Conservation (phyloP, 92 coral and sea anemone species). For the Virgularia gustaviana region DNA sequence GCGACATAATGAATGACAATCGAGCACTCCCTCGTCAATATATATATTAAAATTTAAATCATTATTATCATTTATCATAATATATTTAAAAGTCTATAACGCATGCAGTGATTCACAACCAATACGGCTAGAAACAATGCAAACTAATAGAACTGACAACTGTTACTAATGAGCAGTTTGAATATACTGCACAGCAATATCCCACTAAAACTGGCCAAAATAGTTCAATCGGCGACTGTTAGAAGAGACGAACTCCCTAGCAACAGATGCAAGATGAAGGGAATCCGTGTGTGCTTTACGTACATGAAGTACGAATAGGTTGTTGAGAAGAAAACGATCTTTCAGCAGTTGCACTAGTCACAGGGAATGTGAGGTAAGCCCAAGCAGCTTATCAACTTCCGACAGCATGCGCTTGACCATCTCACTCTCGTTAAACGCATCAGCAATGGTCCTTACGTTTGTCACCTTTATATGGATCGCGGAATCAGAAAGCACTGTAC, state of each 20-base stretch:
- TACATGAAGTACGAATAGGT: conserved; percentile 1
- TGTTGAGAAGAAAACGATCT: conserved; percentile 7
- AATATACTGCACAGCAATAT: conserved; percentile 4
- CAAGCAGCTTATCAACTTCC: conserved; percentile 13
- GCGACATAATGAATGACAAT: no score
- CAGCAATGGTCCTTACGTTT: conserved; percentile 22
- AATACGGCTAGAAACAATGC: not conserved
- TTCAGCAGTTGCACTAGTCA: conserved; percentile 18
- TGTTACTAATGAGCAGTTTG: not conserved
- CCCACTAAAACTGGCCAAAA: conserved; percentile 10
- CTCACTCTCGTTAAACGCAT: conserved; percentile 18
- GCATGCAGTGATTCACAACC: not conserved
- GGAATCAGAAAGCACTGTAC: conserved; percentile 3
- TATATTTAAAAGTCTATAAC: not conserved
- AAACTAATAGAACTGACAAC: not conserved
- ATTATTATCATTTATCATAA: not conserved
- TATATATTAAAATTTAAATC: no score
- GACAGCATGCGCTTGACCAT: not conserved
- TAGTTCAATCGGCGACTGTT: conserved; percentile 19
- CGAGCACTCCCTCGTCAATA: no score
- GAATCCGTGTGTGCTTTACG: conserved; percentile 15
- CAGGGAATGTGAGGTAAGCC: conserved; percentile 12
- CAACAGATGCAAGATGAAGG: conserved; percentile 1
- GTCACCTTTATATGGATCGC: conserved; percentile 1
- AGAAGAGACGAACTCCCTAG: conserved; percentile 1